These are phyloP conservation scores for Orbicella faveolata DNA, from an alignment of 64 coral and sea anemone genomes.

Conservation along the genomic window DNA sequence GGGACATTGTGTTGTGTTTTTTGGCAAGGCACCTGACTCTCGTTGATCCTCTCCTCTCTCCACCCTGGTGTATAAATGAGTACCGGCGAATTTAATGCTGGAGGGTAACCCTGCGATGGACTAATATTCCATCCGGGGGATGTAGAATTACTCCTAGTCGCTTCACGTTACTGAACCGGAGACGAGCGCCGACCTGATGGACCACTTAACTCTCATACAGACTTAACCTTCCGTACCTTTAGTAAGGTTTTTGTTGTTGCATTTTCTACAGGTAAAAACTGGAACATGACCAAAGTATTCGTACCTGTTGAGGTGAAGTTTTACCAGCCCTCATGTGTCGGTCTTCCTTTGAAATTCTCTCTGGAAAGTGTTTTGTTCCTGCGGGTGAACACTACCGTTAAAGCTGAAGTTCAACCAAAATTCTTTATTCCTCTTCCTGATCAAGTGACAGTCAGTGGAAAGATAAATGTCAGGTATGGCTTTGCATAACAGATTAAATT, in stretches of 20 bases:
- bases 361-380: slow-evolving; percentile 29
- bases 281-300: slow-evolving; percentile 7
- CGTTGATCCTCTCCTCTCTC: too few relatives aligned
- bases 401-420: neutral
- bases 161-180: too few relatives aligned
- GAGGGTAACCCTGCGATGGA: too few relatives aligned
- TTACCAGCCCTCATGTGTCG: slow-evolving; percentile 1
- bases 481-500: too few relatives aligned
- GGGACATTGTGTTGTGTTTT: too few relatives aligned
- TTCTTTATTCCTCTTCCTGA: slow-evolving; percentile 33
- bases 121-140: too few relatives aligned
- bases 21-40: too few relatives aligned
- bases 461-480: slow-evolving; percentile 18
- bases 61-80: too few relatives aligned
- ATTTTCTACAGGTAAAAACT: neutral
- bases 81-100: too few relatives aligned
- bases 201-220: neutral
- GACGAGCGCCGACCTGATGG: neutral
- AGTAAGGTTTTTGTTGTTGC: neutral
- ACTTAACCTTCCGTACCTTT: neutral
- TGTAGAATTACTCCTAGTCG: too few relatives aligned
- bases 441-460: slow-evolving; percentile 14
- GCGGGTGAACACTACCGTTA: slow-evolving; percentile 7
- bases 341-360: slow-evolving; percentile 24
- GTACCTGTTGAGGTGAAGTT: neutral